Base-by-base conservation (phyloP, 2,888 invertebrate species). In the Pomacea canaliculata region DNA sequence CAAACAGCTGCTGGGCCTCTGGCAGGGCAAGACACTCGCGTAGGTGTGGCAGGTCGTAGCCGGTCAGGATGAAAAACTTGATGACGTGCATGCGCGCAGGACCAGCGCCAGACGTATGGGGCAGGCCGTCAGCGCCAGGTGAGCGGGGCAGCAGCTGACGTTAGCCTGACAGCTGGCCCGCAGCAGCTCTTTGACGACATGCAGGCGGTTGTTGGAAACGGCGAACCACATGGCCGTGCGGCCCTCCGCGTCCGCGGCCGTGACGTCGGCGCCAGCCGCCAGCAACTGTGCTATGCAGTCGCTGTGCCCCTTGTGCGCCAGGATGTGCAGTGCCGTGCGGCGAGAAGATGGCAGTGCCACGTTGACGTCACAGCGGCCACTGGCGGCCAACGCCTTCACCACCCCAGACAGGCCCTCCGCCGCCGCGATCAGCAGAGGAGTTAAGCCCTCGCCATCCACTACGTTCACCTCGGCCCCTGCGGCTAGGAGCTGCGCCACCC, bases 261-360 rank as follows among this genome's bases (percentile, higher is more conserved):
- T 85, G 48, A 89, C 83, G 75, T 88, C 83, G 8, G 87, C 89
- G 3, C 87, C 86, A 10, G 81, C 83, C 18, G 78, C 78, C 1
- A 86, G 82, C 9, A 90, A 80, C 49, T 83, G 84, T 37, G 84
- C 81, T 7, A 89, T 85, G 70, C 84, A 84, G 9, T 83, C 83
- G 10, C 81, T 77, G 72, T 89, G 90, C n/a, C 89, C 89, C 82
- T 89, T 89, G 80, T 84, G 86, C 9, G 90, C 84, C 49, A 90
- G 70, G 49, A 87, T 86, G 75, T 90, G 90, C 8, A 89, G 76
- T 0, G 89, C 85, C 9, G 86, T 86, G 78, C 83, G 83, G 63
- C 84, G 82, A 2, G 83, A 83, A 13, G 80, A 82, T 16, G 77
- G 76, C 73, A 86, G 89, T 12, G 83, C 76, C 27, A 88, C 77